Evolutionary conservation across 2,113 vertebrate species (phyloP).

Genomic region (Vicugna pacos): DNA sequence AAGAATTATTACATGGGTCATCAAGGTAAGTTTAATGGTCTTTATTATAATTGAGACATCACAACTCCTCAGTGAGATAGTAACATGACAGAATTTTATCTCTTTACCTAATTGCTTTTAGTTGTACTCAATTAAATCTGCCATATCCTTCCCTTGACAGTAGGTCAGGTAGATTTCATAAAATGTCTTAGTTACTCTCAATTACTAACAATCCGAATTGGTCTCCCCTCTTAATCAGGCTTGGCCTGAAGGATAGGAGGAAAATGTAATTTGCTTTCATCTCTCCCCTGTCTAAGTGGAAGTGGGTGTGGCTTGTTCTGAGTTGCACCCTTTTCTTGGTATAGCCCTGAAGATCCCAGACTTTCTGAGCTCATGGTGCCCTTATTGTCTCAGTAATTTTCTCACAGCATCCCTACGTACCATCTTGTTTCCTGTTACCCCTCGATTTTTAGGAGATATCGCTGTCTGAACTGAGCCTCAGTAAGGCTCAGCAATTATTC

Average conservation of each 20-base stretch:
- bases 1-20: neutral
- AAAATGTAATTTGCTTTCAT: neutral
- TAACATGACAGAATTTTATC: conserved; percentile 10
- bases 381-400: neutral
- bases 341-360: neutral
- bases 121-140: neutral
- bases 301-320: neutral
- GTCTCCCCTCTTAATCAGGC: neutral
- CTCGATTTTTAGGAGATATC: neutral
- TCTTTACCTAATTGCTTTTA: neutral
- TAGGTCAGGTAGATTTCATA: neutral
- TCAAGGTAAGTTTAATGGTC: neutral
- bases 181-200: neutral
- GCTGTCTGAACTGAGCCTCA: neutral
- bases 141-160: neutral
- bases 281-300: neutral
- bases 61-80: neutral
- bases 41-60: neutral
- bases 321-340: neutral
- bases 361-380: neutral
- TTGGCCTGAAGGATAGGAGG: neutral
- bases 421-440: neutral
- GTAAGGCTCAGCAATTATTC: neutral
- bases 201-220: neutral
- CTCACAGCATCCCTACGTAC: neutral